Conservation (phyloP, 2,113 vertebrate genomes). For the Zootoca vivipara region DNA sequence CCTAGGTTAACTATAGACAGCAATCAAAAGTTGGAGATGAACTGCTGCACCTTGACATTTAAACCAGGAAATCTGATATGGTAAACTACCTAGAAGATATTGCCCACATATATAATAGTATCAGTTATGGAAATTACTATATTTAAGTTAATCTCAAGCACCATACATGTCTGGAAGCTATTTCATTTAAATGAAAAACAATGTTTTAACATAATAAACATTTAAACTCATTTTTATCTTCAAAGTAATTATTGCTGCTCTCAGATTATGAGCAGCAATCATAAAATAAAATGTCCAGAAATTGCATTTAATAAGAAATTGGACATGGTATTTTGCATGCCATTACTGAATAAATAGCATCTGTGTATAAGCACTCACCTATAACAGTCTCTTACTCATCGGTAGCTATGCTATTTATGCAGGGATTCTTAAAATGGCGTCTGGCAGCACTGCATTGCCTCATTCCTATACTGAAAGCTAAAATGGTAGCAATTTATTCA, state of each 20-base stretch:
- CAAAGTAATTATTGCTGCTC: constrained; percentile 69
- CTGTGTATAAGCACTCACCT: constrained; percentile 84
- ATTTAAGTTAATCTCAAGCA: constrained; percentile 63
- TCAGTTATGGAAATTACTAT: constrained; percentile 59
- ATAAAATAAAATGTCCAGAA: constrained; percentile 69
- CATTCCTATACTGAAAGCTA: constrained; percentile 81
- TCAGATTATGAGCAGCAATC: constrained; percentile 66
- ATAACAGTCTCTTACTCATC: constrained; percentile 85
- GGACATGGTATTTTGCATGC: constrained; percentile 72
- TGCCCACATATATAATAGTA: constrained; percentile 65
- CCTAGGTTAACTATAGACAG: constrained; percentile 60
- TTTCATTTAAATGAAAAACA: constrained; percentile 64
- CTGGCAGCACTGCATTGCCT: constrained; percentile 82
- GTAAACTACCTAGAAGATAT: constrained; percentile 69
- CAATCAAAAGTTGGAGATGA: constrained; percentile 80
- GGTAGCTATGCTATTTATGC: constrained; percentile 86
- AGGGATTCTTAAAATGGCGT: constrained; percentile 87
- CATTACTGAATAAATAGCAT: constrained; percentile 76
- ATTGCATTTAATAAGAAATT: constrained; percentile 75
- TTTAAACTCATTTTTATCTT: constrained; percentile 65
- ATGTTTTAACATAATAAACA: constrained; percentile 64
- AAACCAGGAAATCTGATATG: constrained; percentile 74
- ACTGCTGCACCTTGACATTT: constrained; percentile 76
- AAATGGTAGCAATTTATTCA: constrained; percentile 85
- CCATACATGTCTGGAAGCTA: constrained; percentile 61